These are phyloP conservation scores for Diplodus sargus DNA, from an alignment of 2,797 vertebrate species.

Conservation along the genomic window DNA sequence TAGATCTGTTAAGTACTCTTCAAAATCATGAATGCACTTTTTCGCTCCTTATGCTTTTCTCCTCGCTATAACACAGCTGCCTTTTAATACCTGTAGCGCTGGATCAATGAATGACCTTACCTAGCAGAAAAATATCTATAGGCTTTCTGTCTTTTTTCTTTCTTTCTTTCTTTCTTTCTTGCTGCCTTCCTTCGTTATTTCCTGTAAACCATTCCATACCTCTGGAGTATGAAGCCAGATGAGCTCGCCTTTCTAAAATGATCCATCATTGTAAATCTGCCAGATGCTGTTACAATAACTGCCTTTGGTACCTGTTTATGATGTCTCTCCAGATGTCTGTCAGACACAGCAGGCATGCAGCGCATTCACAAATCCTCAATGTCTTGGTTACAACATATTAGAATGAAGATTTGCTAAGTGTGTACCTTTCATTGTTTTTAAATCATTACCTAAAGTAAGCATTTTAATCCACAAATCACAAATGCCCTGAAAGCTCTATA, in stretches of 20 bases:
- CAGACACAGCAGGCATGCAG: constrained; percentile 45
- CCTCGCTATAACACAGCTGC: constrained; percentile 3
- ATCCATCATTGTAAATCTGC: constrained; percentile 73
- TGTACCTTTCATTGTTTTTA: constrained; percentile 11
- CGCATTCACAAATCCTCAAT: constrained; percentile 44
- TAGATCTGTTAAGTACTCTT: not conserved
- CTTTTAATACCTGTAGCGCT: constrained; percentile 30
- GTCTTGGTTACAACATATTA: constrained; percentile 36
- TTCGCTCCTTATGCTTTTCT: constrained; percentile 18
- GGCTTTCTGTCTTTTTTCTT: constrained; percentile 6
- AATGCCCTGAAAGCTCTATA: not conserved
- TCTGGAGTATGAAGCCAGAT: constrained; percentile 60
- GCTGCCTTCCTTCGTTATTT: constrained; percentile 3
- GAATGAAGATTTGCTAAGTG: constrained; percentile 14
- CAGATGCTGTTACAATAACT: constrained; percentile 68
- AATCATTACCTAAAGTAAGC: not conserved
- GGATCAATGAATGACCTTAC: constrained; percentile 50
- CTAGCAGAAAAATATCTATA: constrained; percentile 41
- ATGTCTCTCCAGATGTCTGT: constrained; percentile 64
- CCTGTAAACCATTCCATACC: constrained; percentile 60
- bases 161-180: constrained; percentile 39
- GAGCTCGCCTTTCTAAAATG: constrained; percentile 63
- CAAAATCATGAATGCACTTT: constrained; percentile 24
- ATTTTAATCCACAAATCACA: not conserved
- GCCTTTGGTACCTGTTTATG: constrained; percentile 60